These are phyloP conservation scores for Branchellion lobata DNA, from an alignment of 2,888 invertebrate genomes.

Conservation along the genomic window DNA sequence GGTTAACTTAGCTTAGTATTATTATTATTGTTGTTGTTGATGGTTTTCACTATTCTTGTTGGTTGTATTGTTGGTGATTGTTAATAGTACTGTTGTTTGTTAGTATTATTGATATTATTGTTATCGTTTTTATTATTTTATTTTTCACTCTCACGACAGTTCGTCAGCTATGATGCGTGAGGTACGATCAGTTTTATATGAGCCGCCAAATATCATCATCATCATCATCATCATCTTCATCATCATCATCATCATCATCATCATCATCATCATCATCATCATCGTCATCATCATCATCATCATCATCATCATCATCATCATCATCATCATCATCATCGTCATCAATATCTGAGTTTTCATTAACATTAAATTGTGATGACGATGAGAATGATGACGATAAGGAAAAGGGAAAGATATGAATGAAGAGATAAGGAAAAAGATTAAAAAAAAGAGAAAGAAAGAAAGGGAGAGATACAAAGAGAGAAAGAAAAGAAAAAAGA, in stretches of 20 bases:
- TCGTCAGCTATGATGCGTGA: neutral
- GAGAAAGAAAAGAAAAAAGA: neutral
- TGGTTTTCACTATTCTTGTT: too few species aligned
- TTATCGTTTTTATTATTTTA: neutral
- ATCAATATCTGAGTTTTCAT: neutral
- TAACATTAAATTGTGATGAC: too few species aligned
- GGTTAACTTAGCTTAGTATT: too few species aligned
- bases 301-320: conserved; percentile 37
- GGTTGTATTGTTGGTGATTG: too few species aligned
- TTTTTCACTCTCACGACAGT: neutral
- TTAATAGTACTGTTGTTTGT: too few species aligned
- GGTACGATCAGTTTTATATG: neutral
- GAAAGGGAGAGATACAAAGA: neutral
- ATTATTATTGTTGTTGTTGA: too few species aligned
- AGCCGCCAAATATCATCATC: neutral
- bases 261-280: conserved; percentile 41
- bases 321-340: conserved; percentile 20
- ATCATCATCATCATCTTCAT: neutral
- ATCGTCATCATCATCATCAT: conserved; percentile 40
- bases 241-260: conserved; percentile 34
- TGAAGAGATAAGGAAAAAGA: too few species aligned
- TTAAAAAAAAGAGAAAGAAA: too few species aligned
- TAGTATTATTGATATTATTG: neutral
- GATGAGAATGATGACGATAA: too few species aligned
- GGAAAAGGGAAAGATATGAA: neutral